phyloP scores from a whole-genome alignment of 2,113 vertebrate species.

The Triplophysa rosa region DNA sequence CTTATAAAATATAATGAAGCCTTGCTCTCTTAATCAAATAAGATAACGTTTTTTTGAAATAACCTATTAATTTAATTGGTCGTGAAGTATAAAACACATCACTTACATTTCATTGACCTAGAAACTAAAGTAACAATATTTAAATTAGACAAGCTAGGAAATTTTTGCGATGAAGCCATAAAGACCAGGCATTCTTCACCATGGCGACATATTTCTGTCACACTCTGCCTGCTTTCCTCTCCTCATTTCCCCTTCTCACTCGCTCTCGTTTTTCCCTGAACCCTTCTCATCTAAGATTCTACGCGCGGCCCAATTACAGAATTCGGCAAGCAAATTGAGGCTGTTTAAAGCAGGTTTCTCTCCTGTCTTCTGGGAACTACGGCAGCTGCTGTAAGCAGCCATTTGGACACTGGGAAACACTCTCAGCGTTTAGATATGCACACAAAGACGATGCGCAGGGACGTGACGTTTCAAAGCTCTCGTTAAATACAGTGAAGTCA shows the following conservation, averaged over 20 bases:
- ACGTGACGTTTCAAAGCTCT: conserved; percentile 35
- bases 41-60: conserved; percentile 87
- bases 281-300: conserved; percentile 72
- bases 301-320: conserved; percentile 79
- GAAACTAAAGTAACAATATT: conserved; percentile 95
- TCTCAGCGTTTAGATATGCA: conserved; percentile 68
- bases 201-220: conserved; percentile 67
- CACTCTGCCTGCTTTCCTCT: conserved; percentile 44
- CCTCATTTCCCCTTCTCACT: conserved; percentile 43
- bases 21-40: conserved; percentile 98
- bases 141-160: conserved; percentile 88
- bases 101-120: conserved; percentile 99
- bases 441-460: conserved; percentile 23
- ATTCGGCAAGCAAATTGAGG: conserved; percentile 79
- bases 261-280: conserved; percentile 49
- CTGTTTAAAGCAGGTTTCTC: conserved; percentile 72
- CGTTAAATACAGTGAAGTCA: conserved; percentile 39
- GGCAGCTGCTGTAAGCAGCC: conserved; percentile 74
- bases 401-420: conserved; percentile 68
- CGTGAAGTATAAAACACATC: conserved; percentile 97
- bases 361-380: conserved; percentile 75
- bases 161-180: conserved; percentile 85
- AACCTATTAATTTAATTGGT: conserved; percentile 99
- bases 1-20: conserved; percentile 99
- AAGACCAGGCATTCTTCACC: conserved; percentile 75